Base-by-base conservation (phyloP, 2,888 invertebrate genomes). In the Bellardia bayeri region DNA sequence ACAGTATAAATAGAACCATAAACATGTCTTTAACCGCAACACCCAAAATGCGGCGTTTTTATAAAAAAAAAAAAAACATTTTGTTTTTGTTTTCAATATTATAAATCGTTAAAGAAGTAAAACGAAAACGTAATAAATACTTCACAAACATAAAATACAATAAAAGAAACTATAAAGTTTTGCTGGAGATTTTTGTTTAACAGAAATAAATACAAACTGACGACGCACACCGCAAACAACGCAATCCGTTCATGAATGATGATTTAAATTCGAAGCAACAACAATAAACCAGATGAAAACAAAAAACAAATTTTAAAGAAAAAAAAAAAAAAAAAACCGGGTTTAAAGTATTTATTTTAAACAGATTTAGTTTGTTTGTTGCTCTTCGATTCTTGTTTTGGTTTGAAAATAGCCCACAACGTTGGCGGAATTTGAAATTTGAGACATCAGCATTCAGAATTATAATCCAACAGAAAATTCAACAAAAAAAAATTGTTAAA, bases 351-450 rank as follows among this genome's bases (percentile, higher is more conserved):
- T 76, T 68, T 83, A 71, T 75, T 69, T 84, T 37, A 66, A 23
- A 58, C 64, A 74, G 45, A 61, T 54, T 66, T 63, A n/a, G 45
- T 49, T 66, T 56, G 23, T 51, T 64, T 54, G 61, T 78, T 14
- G 11, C 3, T 7, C 33, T 63, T 45, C n/a, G 33, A 30, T 37
- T 71, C 58, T 61, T 58, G 2, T 64, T 72, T 72, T 37, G 63
- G 56, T 37, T 11, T 69, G n/a, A 54, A 69, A 80, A 82, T 61
- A 82, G 74, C 58, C 56, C 78, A 56, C 82, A 72, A 74, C 81
- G 81, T 78, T 87, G 66, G 61, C 51, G 54, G 78, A 87, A 85
- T 87, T 87, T 78, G 74, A 85, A 87, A 85, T 82, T 84, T 68
- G 74, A 84, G 49, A 79, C 61, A 66, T 76, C 23, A 23, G 11